Percentiles rank a stretch among this genome's conserved stretches.
phyloP scores from a whole-genome alignment of 2,888 invertebrate genomes.

The Ornithoptera priamus region DNA sequence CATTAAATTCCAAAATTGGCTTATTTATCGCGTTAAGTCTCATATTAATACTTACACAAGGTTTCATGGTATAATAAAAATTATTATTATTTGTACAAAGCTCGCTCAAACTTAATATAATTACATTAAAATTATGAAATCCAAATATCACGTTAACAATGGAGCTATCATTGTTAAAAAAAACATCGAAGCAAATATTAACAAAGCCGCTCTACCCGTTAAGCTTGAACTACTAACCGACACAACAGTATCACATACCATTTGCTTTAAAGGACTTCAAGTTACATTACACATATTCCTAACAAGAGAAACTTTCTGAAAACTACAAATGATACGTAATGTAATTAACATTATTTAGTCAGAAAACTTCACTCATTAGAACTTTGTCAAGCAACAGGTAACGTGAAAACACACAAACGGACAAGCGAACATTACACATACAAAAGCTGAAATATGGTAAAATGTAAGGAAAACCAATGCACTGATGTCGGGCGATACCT shows the following conservation, averaged over 20 bases:
- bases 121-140: not conserved
- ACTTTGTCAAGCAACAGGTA: not conserved
- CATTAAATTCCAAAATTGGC: not conserved
- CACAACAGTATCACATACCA: constrained; percentile 9
- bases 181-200: constrained; percentile 10
- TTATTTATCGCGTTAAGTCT: not conserved
- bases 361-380: constrained; percentile 3
- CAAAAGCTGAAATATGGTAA: constrained; percentile 62
- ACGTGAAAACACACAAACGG: constrained; percentile 21
- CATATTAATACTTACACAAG: constrained; percentile 21
- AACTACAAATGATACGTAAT: not conserved
- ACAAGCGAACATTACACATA: constrained; percentile 68
- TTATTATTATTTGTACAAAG: not conserved
- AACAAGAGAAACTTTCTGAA: constrained; percentile 3
- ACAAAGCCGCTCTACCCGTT: constrained; percentile 9
- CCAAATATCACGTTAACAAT: not conserved
- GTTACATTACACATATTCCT: not conserved
- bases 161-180: constrained; percentile 6
- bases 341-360: not conserved
- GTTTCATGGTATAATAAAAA: constrained; percentile 2
- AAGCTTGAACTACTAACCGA: not conserved
- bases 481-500: constrained; percentile 70
- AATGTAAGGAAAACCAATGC: constrained; percentile 51
- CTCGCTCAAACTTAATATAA: not conserved
- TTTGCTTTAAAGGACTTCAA: not conserved